Evolutionary conservation across 2,113 vertebrate species (phyloP).

Genomic region (Apodemus speciosus): DNA sequence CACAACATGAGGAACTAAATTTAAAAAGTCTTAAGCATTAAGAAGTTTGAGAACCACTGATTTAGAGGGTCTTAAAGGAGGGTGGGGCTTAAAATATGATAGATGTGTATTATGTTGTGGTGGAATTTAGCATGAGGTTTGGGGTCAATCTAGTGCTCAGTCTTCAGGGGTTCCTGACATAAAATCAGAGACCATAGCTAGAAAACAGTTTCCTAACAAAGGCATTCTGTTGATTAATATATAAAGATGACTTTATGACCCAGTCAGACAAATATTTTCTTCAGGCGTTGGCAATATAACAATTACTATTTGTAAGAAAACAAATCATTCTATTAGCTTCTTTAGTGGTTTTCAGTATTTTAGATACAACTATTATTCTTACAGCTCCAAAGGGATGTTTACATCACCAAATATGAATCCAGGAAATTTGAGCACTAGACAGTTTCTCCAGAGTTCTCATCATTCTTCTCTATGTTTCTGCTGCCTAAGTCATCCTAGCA

Average conservation of each 20-base stretch:
- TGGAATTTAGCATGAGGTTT: not conserved
- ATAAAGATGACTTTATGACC: not conserved
- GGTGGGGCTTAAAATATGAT: not conserved
- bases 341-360: constrained; percentile 32
- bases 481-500: not conserved
- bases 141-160: not conserved
- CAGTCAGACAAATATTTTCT: constrained; percentile 34
- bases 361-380: not conserved
- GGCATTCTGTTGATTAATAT: not conserved
- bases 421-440: not conserved
- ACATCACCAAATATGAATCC: not conserved
- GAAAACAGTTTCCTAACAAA: not conserved
- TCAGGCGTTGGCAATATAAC: not conserved
- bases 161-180: not conserved
- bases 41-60: not conserved
- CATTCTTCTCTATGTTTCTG: not conserved
- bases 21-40: not conserved
- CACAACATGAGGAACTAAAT: not conserved
- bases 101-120: not conserved
- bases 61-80: not conserved
- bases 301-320: constrained; percentile 9
- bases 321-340: not conserved
- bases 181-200: no score
- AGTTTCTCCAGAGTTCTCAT: not conserved
- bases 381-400: not conserved